Percentiles rank a stretch among this genome's conserved stretches.
Evolutionary conservation across 1,140 invertebrate species (phyloP).

Genomic region (Heliconius himera): DNA sequence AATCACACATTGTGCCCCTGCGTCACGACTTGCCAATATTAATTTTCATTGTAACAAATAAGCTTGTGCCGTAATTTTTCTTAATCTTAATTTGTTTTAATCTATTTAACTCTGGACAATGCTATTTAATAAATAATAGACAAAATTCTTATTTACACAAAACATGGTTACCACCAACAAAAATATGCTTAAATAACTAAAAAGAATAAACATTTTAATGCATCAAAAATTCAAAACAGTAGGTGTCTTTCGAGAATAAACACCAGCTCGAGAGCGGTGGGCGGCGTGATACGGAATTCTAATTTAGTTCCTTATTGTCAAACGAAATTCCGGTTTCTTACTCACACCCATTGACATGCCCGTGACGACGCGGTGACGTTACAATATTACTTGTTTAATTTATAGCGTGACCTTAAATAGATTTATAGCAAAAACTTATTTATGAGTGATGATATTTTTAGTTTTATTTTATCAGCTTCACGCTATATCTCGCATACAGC

Average conservation of each 20-base stretch:
- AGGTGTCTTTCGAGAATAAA: conserved; percentile 46
- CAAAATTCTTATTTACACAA: conserved; percentile 9
- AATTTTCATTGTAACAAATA: too few species aligned
- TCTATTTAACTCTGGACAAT: background rate
- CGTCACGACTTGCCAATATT: too few species aligned
- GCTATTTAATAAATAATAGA: background rate
- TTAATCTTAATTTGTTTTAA: too few species aligned
- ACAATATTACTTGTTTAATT: conserved; percentile 16
- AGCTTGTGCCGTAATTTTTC: too few species aligned
- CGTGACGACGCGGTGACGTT: conserved; percentile 25
- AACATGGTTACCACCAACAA: conserved; percentile 42
- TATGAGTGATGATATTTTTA: background rate
- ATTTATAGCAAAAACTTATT: background rate
- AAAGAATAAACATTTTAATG: conserved; percentile 22
- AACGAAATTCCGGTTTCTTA: conserved; percentile 28
- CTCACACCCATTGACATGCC: conserved; percentile 1
- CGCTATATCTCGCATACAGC: too few species aligned
- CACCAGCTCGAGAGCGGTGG: conserved; percentile 24
- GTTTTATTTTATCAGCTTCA: background rate
- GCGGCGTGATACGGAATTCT: conserved; percentile 37
- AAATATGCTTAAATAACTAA: conserved; percentile 27
- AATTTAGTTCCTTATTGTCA: conserved; percentile 38
- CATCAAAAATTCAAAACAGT: conserved; percentile 32
- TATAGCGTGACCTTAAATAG: conserved; percentile 12
- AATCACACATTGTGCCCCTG: too few species aligned